Evolutionary conservation across 1,140 invertebrate species (phyloP).

Genomic region (Zeugodacus cucurbitae): DNA sequence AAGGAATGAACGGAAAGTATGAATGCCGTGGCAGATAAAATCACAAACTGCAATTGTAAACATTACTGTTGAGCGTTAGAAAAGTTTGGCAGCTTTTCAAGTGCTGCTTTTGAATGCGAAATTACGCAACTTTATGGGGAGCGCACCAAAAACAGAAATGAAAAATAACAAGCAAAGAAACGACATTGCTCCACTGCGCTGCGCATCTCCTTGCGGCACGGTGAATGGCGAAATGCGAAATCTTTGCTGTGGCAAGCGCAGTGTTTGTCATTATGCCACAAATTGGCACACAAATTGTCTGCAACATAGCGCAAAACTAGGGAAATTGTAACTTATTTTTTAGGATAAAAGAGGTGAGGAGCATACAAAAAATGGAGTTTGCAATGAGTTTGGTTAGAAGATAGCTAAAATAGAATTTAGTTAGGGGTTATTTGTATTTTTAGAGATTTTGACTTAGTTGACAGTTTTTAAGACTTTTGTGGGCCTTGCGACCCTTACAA

Average conservation of each 20-base stretch:
- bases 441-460: background rate
- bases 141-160: background rate
- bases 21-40: background rate
- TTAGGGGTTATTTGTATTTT: background rate
- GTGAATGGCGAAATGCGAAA: background rate
- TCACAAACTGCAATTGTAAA: background rate
- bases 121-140: background rate
- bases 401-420: background rate
- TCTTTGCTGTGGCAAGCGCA: background rate
- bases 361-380: background rate
- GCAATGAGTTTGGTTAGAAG: background rate
- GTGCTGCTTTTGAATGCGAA: background rate
- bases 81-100: constrained; percentile 19
- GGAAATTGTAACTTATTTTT: background rate
- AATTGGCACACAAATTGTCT: constrained; percentile 27
- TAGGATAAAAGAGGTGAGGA: background rate
- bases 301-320: background rate
- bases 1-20: background rate
- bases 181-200: background rate
- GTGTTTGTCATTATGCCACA: background rate
- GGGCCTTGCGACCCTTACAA: background rate
- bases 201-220: background rate
- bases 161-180: too few species aligned
- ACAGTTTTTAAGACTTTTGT: background rate
- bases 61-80: background rate